A percentile compares a stretch with the other conserved stretches of the same genome.
Conservation (phyloP, 2,797 vertebrate genomes). For the Thripadectes ignobilis region DNA sequence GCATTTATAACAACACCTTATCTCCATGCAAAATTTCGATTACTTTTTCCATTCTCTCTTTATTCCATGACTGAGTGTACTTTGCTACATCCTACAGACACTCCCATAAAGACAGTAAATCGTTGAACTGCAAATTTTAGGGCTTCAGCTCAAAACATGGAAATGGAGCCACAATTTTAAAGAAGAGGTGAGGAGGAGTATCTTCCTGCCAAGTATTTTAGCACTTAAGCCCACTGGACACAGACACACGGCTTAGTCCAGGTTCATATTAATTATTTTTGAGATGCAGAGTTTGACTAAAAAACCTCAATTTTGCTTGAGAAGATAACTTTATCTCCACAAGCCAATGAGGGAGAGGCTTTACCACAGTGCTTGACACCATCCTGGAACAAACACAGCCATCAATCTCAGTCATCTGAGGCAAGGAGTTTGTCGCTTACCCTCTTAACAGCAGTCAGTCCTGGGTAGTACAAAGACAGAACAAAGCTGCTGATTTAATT, state of each 20-base stretch:
- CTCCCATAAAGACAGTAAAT: not conserved
- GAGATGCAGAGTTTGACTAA: not conserved
- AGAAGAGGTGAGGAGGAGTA: not conserved
- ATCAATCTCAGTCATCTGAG: not conserved
- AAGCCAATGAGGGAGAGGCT: not conserved
- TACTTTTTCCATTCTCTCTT: not conserved
- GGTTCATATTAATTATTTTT: not conserved
- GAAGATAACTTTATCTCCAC: not conserved
- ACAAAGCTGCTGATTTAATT: not conserved
- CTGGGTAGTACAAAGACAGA: not conserved
- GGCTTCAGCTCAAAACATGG: not conserved
- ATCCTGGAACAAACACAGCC: not conserved
- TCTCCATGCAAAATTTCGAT: not conserved
- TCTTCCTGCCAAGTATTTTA: not conserved
- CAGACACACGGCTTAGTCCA: not conserved
- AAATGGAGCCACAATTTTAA: not conserved
- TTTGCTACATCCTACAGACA: not conserved
- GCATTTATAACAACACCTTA: too few species aligned
- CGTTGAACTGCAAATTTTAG: not conserved
- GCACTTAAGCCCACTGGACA: fast-evolving
- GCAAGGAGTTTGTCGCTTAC: not conserved
- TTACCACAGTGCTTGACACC: not conserved
- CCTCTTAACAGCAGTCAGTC: not conserved
- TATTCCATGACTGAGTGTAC: not conserved
- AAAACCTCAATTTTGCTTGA: not conserved